Evolutionary conservation across 2,888 invertebrate species (phyloP), one percentile per base, ranked within the genome.

Genomic region (Conops quadrifasciatus): DNA sequence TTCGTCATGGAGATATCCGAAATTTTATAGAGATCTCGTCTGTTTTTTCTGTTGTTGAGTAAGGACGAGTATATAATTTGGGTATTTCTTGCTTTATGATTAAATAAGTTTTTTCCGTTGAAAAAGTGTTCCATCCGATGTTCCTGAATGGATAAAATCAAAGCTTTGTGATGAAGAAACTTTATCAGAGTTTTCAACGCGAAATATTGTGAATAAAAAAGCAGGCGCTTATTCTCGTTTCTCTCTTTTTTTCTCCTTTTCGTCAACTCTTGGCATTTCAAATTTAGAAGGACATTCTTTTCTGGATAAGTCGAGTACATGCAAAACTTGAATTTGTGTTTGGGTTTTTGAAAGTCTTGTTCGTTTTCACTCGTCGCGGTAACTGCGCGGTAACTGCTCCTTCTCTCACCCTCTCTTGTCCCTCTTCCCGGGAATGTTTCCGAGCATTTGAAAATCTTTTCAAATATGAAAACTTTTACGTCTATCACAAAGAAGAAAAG

Each of bases 401-500:
- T 13, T 19, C n/a, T 9, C 7, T 3, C 21, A 43, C 21, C 36
- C 2, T n/a, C 15, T 43, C 21, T 36, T 24, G 43, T 43, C 2
- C 13, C 30, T 2, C 16, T 28, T 13, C 21, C 49, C 28, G 51
- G 58, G 24, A 67, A 45, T 45, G 19, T 58, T 28, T 24, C 11
- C 26, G 7, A 15, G 49, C 30, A 30, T 49, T 36, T 36, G 36
- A 53, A 53, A 30, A 66, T 53, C 51, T 66, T 62, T 62, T n/a
- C 19, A 53, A 53, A 36, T 47, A 36, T 16, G 28, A 60, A 70
- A 70, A 64, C 49, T 71, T 51, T 47, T 59, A 36, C 58, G 4
- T 24, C 45, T 60, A 45, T 56, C 58, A 72, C 59, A 72, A 72
- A 72, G 73, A 72, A 71, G 72, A 72, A 69, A 73, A 68, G 65